phyloP scores from a whole-genome alignment of 2,113 vertebrate genomes.

The Corydoras maculifer region DNA sequence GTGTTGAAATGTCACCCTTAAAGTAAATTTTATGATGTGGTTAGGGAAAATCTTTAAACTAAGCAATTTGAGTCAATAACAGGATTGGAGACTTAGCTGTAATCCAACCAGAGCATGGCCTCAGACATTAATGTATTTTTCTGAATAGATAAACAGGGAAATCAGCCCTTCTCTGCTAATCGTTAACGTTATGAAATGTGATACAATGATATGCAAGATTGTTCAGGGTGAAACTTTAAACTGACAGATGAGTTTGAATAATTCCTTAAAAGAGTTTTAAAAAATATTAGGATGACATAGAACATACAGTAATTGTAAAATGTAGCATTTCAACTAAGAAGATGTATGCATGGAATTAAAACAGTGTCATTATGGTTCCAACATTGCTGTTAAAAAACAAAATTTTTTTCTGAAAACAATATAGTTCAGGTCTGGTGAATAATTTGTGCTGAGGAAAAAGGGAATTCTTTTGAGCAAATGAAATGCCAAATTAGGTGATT shows the following conservation, averaged over 20 bases:
- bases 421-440: conserved; percentile 3
- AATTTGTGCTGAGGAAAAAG: conserved; percentile 3
- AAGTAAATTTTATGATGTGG: conserved; percentile 47
- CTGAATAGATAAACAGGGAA: no score
- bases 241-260: no score
- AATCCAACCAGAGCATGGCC: conserved; percentile 47
- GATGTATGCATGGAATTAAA: no score
- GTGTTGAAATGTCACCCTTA: conserved; percentile 42
- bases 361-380: no score
- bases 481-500: conserved; percentile 31
- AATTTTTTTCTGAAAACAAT: conserved; percentile 16
- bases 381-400: conserved; percentile 4
- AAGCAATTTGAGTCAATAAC: conserved; percentile 42
- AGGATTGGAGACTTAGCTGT: conserved; percentile 46
- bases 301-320: background rate
- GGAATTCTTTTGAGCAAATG: conserved; percentile 14
- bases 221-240: no score
- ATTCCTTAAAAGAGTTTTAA: no score
- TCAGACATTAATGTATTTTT: conserved; percentile 8
- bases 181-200: no score
- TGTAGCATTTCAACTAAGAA: no score
- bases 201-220: no score
- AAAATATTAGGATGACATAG: no score
- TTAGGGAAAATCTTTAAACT: conserved; percentile 45
- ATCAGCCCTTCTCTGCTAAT: no score